Percentiles rank a stretch among this genome's conserved stretches.
Conservation (phyloP, 2,888 invertebrate species). For the Philaethria dido region DNA sequence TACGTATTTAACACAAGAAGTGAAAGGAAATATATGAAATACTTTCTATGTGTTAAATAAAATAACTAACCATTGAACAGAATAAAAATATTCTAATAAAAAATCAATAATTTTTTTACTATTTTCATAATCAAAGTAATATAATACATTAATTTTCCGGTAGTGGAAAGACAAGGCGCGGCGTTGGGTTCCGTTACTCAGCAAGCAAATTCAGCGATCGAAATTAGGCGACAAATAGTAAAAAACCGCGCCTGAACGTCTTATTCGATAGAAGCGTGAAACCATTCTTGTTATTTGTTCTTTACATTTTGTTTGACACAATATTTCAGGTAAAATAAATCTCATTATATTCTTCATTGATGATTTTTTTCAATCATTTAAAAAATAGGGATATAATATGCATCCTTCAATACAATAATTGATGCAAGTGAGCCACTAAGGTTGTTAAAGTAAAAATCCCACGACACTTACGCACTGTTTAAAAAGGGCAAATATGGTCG, state of each 20-base stretch:
- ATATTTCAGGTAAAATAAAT: too few relatives aligned
- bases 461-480: constrained; percentile 44
- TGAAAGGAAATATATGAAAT: constrained; percentile 29
- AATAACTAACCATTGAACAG: neutral
- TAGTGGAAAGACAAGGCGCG: neutral
- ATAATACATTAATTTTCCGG: neutral
- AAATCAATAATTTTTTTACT: too few relatives aligned
- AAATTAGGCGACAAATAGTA: neutral
- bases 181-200: neutral
- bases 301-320: too few relatives aligned
- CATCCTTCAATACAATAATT: neutral
- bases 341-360: neutral
- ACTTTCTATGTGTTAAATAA: constrained; percentile 14
- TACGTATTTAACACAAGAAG: constrained; percentile 12
- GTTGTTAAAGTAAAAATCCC: constrained; percentile 27
- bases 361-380: neutral
- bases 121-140: neutral
- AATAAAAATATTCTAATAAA: neutral
- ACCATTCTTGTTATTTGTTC: too few relatives aligned
- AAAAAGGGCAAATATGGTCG: constrained; percentile 56
- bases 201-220: neutral
- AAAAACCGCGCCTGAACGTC: too few relatives aligned
- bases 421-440: neutral
- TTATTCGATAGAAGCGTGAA: too few relatives aligned
- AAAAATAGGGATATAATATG: neutral